Percentiles rank a stretch among this genome's conserved stretches.
phyloP scores from a whole-genome alignment of 1,140 invertebrate genomes.

The Listronotus oregonensis region DNA sequence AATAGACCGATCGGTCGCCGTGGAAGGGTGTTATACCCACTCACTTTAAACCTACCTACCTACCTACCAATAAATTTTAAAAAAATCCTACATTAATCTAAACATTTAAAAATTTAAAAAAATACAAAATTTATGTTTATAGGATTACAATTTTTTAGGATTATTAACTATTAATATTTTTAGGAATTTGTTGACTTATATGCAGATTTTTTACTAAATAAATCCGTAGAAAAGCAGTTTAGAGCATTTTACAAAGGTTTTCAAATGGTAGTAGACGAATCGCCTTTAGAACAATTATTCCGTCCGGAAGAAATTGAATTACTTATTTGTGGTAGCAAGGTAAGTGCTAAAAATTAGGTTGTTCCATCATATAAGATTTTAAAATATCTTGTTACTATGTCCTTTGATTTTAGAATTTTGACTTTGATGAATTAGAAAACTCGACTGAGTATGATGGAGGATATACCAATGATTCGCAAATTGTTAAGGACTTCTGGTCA shows the following conservation, averaged over 20 bases:
- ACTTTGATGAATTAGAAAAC: constrained; percentile 73
- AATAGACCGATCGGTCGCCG: too few species aligned
- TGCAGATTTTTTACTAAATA: constrained; percentile 87
- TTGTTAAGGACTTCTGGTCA: constrained; percentile 91
- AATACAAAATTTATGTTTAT: too few species aligned
- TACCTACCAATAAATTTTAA: too few species aligned
- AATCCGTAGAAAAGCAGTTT: constrained; percentile 86
- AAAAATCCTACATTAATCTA: too few species aligned
- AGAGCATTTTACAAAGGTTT: constrained; percentile 89
- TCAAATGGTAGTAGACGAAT: constrained; percentile 85
- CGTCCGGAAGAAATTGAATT: constrained; percentile 92
- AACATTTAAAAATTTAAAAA: too few species aligned
- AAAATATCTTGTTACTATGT: not conserved
- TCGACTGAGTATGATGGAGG: constrained; percentile 93
- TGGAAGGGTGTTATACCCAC: too few species aligned
- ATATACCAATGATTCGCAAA: constrained; percentile 80
- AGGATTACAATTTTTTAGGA: too few species aligned
- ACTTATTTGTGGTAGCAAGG: constrained; percentile 84
- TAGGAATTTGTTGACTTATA: constrained; percentile 90
- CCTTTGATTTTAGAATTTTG: constrained; percentile 51
- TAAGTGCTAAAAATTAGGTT: too few species aligned
- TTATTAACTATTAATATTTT: constrained; percentile 35
- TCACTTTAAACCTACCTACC: too few species aligned
- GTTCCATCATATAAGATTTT: too few species aligned
- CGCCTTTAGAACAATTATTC: constrained; percentile 83